Evolutionary conservation across 2,888 invertebrate genomes (phyloP).

Genomic region (Drosophila emarginata): DNA sequence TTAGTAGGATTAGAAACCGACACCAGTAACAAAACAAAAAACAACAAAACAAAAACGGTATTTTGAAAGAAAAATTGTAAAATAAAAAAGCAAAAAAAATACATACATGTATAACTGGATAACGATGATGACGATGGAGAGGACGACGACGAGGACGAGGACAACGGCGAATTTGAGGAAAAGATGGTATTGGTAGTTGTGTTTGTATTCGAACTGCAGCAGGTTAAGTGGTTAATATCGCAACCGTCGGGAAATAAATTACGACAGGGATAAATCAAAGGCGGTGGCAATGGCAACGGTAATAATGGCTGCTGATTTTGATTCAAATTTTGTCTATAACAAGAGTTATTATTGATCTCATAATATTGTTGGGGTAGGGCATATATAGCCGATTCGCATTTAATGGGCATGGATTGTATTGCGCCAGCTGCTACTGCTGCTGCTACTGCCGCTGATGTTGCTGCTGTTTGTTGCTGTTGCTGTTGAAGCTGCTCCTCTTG

Average conservation of each 20-base stretch:
- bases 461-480: conserved; percentile 42
- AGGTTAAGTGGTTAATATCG: conserved; percentile 71
- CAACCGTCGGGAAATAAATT: conserved; percentile 79
- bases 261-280: conserved; percentile 78
- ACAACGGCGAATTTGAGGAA: conserved; percentile 9
- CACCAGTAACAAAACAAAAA: conserved; percentile 22
- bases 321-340: conserved; percentile 68
- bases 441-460: conserved; percentile 36
- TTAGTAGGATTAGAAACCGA: conserved; percentile 47
- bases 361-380: conserved; percentile 38
- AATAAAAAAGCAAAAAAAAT: conserved; percentile 28
- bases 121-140: neutral
- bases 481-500: conserved; percentile 73
- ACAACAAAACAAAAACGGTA: conserved; percentile 18
- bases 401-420: conserved; percentile 47
- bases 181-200: conserved; percentile 12
- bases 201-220: conserved; percentile 37
- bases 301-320: conserved; percentile 21
- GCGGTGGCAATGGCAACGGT: conserved; percentile 38
- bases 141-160: conserved; percentile 7
- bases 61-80: neutral
- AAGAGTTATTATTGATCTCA: conserved; percentile 77
- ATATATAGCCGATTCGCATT: conserved; percentile 61
- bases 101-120: conserved; percentile 58
- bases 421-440: conserved; percentile 23